Base-by-base conservation (phyloP, 2,113 vertebrate genomes). In the Sporophila hypoxantha region DNA sequence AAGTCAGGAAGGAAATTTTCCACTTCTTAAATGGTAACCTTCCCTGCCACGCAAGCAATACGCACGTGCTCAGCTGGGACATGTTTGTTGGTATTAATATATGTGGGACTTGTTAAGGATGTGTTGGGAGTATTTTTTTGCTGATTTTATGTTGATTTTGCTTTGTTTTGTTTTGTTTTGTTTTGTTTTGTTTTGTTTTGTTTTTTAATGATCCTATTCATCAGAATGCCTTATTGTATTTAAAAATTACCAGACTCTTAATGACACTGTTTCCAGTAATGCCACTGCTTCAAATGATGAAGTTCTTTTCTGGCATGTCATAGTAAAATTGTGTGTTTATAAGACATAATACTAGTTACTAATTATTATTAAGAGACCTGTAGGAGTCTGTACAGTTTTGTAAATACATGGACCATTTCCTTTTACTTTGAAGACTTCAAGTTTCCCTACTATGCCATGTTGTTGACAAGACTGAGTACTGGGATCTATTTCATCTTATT, bases 1-100 rank as follows among this genome's bases (percentile, higher is more conserved):
- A 77, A 52, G 18, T 44, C n/a, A n/a, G 56, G 49, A 68, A 59
- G 36, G 29, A 77, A 74, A 34, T 74, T 56, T 74, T 52, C 41
- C 23, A 6, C 14, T 52, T 76, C 65, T 69, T 56, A 30, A 39
- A 37, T 20, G 9, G 34, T n/a, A 50, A 0, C 8, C 6, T 77
- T 69, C 12, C 30, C 20, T 73, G 15, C 19, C 26, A 60, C 19
- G 22, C 2, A 4, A 36, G 17, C 7, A 17, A 46, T 17, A 5
- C 9, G 2, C 8, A 32, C 2, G 2, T 57, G 34, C 34, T 62
- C 14, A 8, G 12, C 1, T 76, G n/a, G 23, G 30, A 15, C 5
- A 3, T 25, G 4, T 34, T 76, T 76, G 17, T 47, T 64, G 39
- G 15, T 14, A 17, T 41, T 32, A 60, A 15, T 59, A 37, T 59